Evolutionary conservation across 2,797 vertebrate species (phyloP).

Genomic region (Dermochelys coriacea): DNA sequence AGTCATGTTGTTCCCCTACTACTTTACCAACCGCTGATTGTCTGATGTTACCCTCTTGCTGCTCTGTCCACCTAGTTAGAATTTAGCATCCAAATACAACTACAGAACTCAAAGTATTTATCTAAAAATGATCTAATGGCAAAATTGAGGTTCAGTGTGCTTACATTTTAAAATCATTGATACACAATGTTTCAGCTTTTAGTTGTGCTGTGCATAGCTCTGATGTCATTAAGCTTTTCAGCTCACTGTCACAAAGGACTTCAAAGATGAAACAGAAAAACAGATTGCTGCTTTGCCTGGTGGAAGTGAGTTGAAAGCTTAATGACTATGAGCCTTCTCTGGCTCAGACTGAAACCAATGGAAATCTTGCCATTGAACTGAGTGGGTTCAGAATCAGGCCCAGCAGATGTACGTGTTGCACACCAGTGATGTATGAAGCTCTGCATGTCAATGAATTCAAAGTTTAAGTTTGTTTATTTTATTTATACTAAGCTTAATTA

Average conservation of each 20-base stretch:
- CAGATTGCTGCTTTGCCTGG: background rate
- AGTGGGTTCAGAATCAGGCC: background rate
- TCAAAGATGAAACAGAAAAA: slow-evolving; percentile 14
- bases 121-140: slow-evolving; percentile 8
- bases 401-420: background rate
- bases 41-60: background rate
- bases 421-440: background rate
- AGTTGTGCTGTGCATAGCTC: background rate
- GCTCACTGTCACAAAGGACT: background rate
- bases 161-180: background rate
- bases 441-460: background rate
- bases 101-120: background rate
- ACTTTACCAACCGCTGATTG: background rate
- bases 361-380: background rate
- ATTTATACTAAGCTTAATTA: background rate
- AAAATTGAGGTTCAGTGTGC: background rate
- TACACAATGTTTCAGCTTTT: background rate
- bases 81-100: background rate
- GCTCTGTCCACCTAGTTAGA: background rate
- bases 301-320: slow-evolving; percentile 49
- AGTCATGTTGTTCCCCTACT: background rate
- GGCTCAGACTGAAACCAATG: background rate
- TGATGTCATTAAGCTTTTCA: background rate
- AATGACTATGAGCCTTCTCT: slow-evolving; percentile 30
- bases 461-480: background rate